Evolutionary conservation across 2,113 vertebrate genomes (phyloP), one percentile per base, ranked within the genome.

Genomic region (Aix galericulata): DNA sequence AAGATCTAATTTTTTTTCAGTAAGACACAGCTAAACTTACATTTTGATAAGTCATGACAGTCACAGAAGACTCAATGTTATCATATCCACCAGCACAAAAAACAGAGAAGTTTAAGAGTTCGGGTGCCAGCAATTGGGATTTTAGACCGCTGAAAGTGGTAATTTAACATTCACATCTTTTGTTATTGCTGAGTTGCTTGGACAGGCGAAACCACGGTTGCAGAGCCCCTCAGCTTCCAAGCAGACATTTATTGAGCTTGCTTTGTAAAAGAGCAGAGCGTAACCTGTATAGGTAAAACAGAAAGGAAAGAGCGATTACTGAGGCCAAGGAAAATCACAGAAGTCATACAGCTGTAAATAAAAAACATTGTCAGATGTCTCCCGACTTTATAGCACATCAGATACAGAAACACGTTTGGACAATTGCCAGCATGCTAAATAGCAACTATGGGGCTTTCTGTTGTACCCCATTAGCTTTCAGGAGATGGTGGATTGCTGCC

Each of bases 241-340:
- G 68, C 81, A 44, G 25, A 8, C 3, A 0, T n/a, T n/a, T 31
- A 9, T 13, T 52, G 63, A 62, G 58, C n/a, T 46, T 13, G 1
- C 2, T 2, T 0, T 20, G 71, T 34, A 48, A 26, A 29, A 11
- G 46, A 66, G 58, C 88, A 50, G 36, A 82, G 68, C 32, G 3
- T 1, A 34, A 32, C 59, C 50, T 36, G 26, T 10, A 46, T 0
- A 53, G 48, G 42, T 16, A 56, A 68, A 71, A 11, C 17, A 8
- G 63, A 14, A 53, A 53, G 56, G 31, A 58, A 90, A 50, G 4
- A 1, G n/a, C 0, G 6, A 14, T 12, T 42, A 4, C 42, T 3
- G 36, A 62, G 63, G 22, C 29, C 22, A 44, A 64, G 36, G 59
- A 50, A 64, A 92, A 32, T 21, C 44, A 36, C 27, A 29, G 52